These are phyloP conservation scores for Anguilla rostrata DNA, from an alignment of 2,113 vertebrate species.

Conservation along the genomic window DNA sequence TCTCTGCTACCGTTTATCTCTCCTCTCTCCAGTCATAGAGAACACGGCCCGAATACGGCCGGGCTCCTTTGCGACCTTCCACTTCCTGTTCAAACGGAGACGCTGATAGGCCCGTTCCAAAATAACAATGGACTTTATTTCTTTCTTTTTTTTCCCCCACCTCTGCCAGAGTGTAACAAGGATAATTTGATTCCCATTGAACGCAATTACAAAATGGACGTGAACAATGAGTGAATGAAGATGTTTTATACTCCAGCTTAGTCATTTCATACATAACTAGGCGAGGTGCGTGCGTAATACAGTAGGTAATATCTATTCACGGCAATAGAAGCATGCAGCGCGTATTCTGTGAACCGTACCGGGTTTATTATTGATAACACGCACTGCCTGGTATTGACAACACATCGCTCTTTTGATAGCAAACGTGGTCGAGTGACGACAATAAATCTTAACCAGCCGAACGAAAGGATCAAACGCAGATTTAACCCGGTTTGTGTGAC, in stretches of 20 bases:
- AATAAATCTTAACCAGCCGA: background rate
- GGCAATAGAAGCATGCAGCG: background rate
- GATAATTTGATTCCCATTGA: background rate
- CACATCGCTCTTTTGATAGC: background rate
- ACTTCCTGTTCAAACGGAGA: background rate
- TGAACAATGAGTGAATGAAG: background rate
- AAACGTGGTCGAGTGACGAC: background rate
- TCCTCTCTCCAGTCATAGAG: background rate
- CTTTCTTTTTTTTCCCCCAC: background rate
- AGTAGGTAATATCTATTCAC: background rate
- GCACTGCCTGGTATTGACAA: background rate
- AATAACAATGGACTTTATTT: slow-evolving; percentile 5
- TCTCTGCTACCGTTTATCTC: background rate
- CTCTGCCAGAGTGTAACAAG: background rate
- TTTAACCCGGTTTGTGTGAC: background rate
- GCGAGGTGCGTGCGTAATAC: background rate
- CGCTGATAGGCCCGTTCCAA: background rate
- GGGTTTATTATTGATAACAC: background rate
- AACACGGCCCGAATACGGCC: too few relatives aligned
- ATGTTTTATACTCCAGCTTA: background rate
- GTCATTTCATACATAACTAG: background rate
- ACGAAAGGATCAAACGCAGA: background rate
- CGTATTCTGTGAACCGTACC: background rate
- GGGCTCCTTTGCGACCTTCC: background rate
- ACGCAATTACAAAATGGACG: background rate